phyloP scores from a whole-genome alignment of 2,113 vertebrate species.

The Leiothrix lutea region DNA sequence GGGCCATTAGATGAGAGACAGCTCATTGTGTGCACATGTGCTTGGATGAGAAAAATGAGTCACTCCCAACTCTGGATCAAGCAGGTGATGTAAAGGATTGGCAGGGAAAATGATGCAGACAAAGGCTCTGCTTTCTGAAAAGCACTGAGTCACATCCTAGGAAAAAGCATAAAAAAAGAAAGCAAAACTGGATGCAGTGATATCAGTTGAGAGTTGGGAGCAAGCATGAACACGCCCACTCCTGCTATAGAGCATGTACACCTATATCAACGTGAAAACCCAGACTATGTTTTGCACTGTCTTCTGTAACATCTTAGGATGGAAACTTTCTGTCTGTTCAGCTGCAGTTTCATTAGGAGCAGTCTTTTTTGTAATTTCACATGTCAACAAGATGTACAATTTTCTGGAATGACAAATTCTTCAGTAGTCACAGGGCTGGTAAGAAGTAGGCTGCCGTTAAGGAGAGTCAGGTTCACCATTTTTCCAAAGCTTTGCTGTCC shows the following conservation, averaged over 20 bases:
- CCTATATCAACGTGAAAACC: neutral
- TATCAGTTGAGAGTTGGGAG: neutral
- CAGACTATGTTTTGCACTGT: neutral
- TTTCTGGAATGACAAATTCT: neutral
- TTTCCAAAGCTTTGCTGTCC: neutral
- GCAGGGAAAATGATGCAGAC: conserved; percentile 48
- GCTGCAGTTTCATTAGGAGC: neutral
- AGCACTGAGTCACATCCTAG: conserved; percentile 59
- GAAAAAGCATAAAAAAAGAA: conserved; percentile 7
- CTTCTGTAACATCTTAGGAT: neutral
- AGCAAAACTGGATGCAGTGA: neutral
- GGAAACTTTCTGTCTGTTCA: neutral
- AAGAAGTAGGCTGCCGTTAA: neutral
- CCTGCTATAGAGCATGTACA: neutral
- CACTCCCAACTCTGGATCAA: conserved; percentile 56
- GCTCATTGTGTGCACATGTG: conserved; percentile 60
- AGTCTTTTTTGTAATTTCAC: neutral
- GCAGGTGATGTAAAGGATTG: conserved; percentile 60
- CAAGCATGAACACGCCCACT: neutral
- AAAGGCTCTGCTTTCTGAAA: conserved; percentile 55
- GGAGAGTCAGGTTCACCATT: neutral
- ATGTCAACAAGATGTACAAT: neutral
- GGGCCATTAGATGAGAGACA: conserved; percentile 52
- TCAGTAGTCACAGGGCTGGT: neutral
- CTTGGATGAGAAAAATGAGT: conserved; percentile 62